A percentile compares a stretch with the other conserved stretches of the same genome.
phyloP scores from a whole-genome alignment of 2,113 vertebrate species.

The Corythornis vintsioides region DNA sequence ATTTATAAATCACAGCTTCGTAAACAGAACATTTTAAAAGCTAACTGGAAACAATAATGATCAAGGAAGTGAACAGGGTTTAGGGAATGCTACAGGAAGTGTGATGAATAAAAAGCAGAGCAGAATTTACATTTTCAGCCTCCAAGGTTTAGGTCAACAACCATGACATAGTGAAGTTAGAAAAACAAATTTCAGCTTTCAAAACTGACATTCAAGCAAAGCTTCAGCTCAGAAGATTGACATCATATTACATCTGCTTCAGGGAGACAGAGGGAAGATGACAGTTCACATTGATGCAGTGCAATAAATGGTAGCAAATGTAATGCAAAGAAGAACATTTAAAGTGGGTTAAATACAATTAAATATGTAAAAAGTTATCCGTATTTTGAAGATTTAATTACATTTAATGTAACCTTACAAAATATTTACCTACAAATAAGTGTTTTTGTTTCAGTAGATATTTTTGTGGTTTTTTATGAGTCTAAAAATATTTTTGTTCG shows the following conservation, averaged over 20 bases:
- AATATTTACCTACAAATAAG: background rate
- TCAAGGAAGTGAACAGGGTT: background rate
- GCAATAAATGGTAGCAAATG: background rate
- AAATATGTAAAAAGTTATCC: background rate
- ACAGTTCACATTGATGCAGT: background rate
- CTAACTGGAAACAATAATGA: background rate
- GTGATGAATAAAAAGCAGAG: background rate
- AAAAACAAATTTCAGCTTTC: background rate
- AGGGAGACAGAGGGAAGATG: slow-evolving; percentile 1
- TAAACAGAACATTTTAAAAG: background rate
- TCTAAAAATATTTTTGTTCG: background rate
- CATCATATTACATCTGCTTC: slow-evolving; percentile 29
- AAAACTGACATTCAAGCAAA: slow-evolving; percentile 15
- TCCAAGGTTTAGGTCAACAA: background rate
- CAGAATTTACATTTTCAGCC: background rate
- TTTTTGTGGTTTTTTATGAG: background rate
- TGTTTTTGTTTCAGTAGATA: background rate
- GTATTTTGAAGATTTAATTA: background rate
- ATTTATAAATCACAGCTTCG: background rate
- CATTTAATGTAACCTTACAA: background rate
- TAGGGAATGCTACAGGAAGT: background rate
- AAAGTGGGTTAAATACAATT: background rate
- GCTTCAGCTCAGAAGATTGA: background rate
- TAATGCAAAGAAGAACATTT: background rate
- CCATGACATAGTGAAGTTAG: background rate